Percentiles rank a stretch among this genome's conserved stretches.
These are phyloP conservation scores for Hylaeus volcanicus DNA, from an alignment of 1,140 invertebrate genomes.

Conservation along the genomic window DNA sequence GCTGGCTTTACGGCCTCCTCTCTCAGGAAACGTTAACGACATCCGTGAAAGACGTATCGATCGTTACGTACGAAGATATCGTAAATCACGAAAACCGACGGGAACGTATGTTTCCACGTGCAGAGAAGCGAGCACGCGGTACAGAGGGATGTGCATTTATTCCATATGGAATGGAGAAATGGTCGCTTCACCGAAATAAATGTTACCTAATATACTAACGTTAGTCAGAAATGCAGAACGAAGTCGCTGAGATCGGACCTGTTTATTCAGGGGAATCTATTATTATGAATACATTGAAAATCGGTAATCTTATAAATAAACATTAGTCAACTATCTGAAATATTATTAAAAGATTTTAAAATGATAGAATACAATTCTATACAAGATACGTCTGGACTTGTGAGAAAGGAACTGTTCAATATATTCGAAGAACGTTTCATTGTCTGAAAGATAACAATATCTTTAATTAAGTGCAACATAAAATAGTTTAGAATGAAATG, in stretches of 20 bases:
- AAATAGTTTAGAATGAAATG: too few relatives aligned
- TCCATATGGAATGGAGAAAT: conserved; percentile 1
- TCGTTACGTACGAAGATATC: conserved; percentile 55
- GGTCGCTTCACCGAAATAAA: not conserved
- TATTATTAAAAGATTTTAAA: too few relatives aligned
- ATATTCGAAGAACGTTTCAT: too few relatives aligned
- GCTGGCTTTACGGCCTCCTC: conserved; percentile 44
- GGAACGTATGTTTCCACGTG: conserved; percentile 49
- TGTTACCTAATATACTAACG: conserved; percentile 2
- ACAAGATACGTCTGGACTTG: too few relatives aligned
- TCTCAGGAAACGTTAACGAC: conserved; percentile 76
- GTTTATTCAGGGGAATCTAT: not conserved
- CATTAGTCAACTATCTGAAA: too few relatives aligned
- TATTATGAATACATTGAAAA: not conserved
- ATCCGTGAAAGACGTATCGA: conserved; percentile 67
- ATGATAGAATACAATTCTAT: too few relatives aligned
- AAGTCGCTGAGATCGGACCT: too few relatives aligned
- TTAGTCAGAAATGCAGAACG: not conserved
- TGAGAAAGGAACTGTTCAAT: too few relatives aligned
- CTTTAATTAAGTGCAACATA: too few relatives aligned
- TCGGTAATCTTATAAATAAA: too few relatives aligned
- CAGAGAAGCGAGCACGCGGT: conserved; percentile 7
- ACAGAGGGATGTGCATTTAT: conserved; percentile 34
- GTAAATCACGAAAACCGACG: conserved; percentile 53
- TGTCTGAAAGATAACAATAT: too few relatives aligned